Evolutionary conservation across 2,888 invertebrate species (phyloP).

Genomic region (Dusona sp.): DNA sequence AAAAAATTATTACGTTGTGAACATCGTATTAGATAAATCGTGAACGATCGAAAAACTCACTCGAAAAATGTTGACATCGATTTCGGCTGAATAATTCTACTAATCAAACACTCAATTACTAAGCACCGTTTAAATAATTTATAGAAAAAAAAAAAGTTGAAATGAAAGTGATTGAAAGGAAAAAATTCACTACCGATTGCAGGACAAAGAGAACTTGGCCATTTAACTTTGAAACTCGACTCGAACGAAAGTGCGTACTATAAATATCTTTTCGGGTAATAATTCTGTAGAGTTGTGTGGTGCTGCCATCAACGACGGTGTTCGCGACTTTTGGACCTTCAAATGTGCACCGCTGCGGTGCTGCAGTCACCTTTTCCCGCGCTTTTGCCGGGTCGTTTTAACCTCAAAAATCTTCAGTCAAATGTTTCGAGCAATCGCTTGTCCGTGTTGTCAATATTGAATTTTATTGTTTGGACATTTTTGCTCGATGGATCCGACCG

Average conservation of each 20-base stretch:
- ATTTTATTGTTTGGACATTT: neutral
- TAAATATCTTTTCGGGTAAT: neutral
- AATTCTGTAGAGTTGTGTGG: neutral
- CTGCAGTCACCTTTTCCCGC: neutral
- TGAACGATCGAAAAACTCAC: conserved; percentile 6
- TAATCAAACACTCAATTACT: neutral
- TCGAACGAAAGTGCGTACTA: neutral
- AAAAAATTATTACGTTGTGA: neutral
- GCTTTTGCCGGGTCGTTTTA: neutral
- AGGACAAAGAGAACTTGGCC: conserved; percentile 4
- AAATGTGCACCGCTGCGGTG: neutral
- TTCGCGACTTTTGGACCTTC: neutral
- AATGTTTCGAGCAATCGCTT: neutral
- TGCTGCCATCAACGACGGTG: neutral
- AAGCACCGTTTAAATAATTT: neutral
- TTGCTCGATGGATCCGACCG: conserved; percentile 90
- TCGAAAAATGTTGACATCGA: neutral
- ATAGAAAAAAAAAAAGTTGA: neutral
- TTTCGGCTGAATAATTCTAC: neutral
- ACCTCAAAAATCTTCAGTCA: conserved; percentile 14
- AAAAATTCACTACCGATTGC: conserved; percentile 23
- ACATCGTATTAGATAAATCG: neutral
- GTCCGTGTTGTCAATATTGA: neutral
- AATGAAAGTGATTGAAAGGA: neutral
- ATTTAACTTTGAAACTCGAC: neutral